phyloP scores from a whole-genome alignment of 2,797 vertebrate genomes.

The Scomberomorus guttatus region DNA sequence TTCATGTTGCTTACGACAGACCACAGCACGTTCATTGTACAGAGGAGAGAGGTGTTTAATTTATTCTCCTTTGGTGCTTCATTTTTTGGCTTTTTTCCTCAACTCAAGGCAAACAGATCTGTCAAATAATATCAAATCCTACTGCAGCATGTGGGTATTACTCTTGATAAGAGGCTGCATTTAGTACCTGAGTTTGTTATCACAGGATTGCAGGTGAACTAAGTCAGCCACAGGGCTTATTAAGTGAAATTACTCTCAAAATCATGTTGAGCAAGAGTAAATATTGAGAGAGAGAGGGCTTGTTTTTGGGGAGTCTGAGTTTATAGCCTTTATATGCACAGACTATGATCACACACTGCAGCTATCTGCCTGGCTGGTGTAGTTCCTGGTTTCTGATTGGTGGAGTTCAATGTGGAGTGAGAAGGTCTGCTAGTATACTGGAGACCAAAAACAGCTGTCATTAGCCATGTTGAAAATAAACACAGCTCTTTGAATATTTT shows the following conservation, averaged over 20 bases:
- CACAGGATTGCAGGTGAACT: neutral
- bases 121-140: neutral
- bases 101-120: neutral
- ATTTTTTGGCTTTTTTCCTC: neutral
- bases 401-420: neutral
- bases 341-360: neutral
- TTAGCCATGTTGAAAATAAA: neutral
- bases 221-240: neutral
- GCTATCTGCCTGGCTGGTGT: neutral
- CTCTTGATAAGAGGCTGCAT: neutral
- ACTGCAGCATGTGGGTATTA: neutral
- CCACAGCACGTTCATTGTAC: neutral
- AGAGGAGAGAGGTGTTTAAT: neutral
- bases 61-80: neutral
- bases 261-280: conserved; percentile 8
- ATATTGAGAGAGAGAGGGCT: conserved; percentile 17
- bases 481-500: neutral
- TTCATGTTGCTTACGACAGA: neutral
- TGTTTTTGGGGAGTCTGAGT: conserved; percentile 2
- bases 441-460: neutral
- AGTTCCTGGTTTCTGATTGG: neutral
- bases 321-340: conserved; percentile 1
- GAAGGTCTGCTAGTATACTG: neutral
- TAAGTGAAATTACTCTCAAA: conserved; percentile 35
- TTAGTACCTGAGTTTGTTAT: conserved; percentile 22